Evolutionary conservation across 2,113 vertebrate species (phyloP).

Genomic region (Cheirogaleus medius): DNA sequence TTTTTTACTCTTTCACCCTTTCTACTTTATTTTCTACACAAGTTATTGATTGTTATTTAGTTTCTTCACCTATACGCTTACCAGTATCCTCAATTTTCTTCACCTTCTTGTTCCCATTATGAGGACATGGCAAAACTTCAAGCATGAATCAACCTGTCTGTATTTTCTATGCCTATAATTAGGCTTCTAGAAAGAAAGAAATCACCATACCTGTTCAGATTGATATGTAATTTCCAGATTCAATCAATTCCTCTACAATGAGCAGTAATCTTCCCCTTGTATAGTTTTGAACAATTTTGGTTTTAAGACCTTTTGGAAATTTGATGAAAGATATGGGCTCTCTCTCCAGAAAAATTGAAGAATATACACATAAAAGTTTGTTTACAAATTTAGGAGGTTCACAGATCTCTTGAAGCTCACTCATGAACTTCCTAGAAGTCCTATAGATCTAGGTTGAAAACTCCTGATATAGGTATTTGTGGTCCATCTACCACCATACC

Average conservation of each 20-base stretch:
- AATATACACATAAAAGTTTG: not conserved
- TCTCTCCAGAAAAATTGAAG: not conserved
- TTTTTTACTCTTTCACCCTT: not conserved
- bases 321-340: not conserved
- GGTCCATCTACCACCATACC: not conserved
- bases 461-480: not conserved
- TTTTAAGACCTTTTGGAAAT: constrained; percentile 13
- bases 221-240: not conserved
- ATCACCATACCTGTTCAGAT: not conserved
- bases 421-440: not conserved
- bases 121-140: not conserved
- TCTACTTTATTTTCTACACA: not conserved
- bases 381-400: not conserved
- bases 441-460: not conserved
- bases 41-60: not conserved
- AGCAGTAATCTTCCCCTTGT: not conserved
- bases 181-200: constrained; percentile 21
- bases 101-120: not conserved
- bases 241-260: not conserved
- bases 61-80: not conserved
- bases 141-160: not conserved
- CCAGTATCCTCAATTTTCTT: not conserved
- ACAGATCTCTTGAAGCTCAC: not conserved
- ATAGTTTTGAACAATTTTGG: not conserved
- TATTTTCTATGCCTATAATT: not conserved